Base-by-base conservation (phyloP, 2,888 invertebrate genomes). In the Philopedon plagiatum region DNA sequence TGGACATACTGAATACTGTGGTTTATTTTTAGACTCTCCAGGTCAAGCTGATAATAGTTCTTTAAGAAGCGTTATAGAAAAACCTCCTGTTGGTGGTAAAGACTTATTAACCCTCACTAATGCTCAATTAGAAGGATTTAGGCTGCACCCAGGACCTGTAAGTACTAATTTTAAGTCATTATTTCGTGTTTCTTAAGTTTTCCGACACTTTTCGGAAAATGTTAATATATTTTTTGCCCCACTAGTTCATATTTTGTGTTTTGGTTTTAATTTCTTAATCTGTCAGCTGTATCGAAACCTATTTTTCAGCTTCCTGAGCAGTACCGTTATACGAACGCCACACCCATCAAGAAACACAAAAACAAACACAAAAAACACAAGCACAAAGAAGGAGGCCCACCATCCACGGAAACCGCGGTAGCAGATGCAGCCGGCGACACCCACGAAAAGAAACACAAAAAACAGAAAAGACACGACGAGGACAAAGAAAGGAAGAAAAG, bases 311-410 rank as follows among this genome's bases (percentile, higher is more conserved):
- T 98, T 78, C 98, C 98, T 15, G 98, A 98, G 86, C 97, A 98
- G 86, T 97, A 97, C 86, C 91, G 97, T 78, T 94, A 96, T 85
- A 92, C 96, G 81, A 97, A 94, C 87, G 94, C 96, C 81, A 92
- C 94, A 76, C 96, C 97, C 75, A 94, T 94, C 81, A 95, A 95
- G 84, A 94, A 96, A 86, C 97, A 97, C 83, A 97, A 97, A 87
- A 97, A 95, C 83, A 96, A 97, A 85, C 97, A 97, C 84, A 97
- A 97, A 89, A 96, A 96, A 83, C 96, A 96, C 80, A 95, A 95
- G 86, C 95, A 95, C 83, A 96, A 96, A 87, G 94, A 94, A 80
- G 94, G 95, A 13, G 93, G 93, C 69, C 89, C 91, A 46, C 70
- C 74, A 11, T 70, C 66, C 7, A 94, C 93, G 82, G 94, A 94